Evolutionary conservation across 2,113 vertebrate genomes (phyloP), one percentile per base, ranked within the genome.

Genomic region (Tiliqua scincoides): DNA sequence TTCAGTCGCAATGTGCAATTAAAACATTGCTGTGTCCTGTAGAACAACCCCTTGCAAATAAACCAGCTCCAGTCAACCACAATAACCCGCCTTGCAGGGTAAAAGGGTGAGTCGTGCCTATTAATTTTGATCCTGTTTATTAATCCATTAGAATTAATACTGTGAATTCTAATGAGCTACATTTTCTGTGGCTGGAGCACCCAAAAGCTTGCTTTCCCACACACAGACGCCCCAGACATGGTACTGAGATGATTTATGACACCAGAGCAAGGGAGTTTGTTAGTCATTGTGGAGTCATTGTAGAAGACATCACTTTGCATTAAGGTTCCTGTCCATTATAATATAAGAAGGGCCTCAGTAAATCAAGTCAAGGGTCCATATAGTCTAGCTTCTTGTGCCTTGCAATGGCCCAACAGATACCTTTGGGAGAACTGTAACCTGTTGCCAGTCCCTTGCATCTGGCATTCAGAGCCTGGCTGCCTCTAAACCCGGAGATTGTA

Each of bases 81-180:
- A 76, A 85, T 88, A 83, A 87, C 84, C 75, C 85, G 48, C 72
- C 43, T 87, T 40, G 63, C 80, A 88, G 40, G 82, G 86, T 27
- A 65, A 78, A 88, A 79, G 65, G 88, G 80, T 40, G 87, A 89
- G 62, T 87, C 25, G 79, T n/a, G 84, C 89, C 92, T 93, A 92
- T 94, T 94, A 79, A 88, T 83, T 57, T 72, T 84, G 91, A 93
- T 88, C 90, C 90, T 79, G 57, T 93, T 91, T 93, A 92, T 92
- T 89, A 90, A 70, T 35, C 76, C n/a, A 35, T 40, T n/a, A n/a
- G n/a, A n/a, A n/a, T n/a, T n/a, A n/a, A 72, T 79, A 84, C 84
- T 79, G 91, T 0, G 21, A 93, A 93, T 95, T 90, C 76, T 87
- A 91, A 92, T 92, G 88, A 94, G 87, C 65, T 88, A 2, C 63